Percentiles rank a stretch among this genome's conserved stretches.
Evolutionary conservation across 2,797 vertebrate species (phyloP).

Genomic region (Chromobotia macracanthus): DNA sequence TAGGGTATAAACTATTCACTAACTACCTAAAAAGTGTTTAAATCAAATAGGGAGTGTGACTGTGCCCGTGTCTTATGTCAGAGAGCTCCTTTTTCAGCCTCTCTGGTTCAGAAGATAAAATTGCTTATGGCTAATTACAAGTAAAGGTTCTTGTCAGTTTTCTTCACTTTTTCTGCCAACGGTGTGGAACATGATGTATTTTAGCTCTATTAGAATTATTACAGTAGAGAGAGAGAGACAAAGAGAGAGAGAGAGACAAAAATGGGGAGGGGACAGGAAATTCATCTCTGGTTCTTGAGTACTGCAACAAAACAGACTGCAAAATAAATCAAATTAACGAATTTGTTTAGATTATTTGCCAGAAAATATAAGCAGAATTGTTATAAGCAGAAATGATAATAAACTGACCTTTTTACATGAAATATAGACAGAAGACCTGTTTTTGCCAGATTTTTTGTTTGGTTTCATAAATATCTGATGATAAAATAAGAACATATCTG

Average conservation of each 20-base stretch:
- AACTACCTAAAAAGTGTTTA: slow-evolving; percentile 9
- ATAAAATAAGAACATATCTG: too few species aligned
- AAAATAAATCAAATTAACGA: too few species aligned
- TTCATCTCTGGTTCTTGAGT: too few species aligned
- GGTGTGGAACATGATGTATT: slow-evolving; percentile 5
- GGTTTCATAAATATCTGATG: too few species aligned
- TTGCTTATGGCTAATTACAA: slow-evolving; percentile 42
- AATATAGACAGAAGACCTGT: too few species aligned
- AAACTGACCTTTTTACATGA: too few species aligned
- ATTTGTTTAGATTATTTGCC: too few species aligned
- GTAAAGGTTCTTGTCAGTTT: slow-evolving; percentile 21
- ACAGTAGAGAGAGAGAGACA: not conserved
- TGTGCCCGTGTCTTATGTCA: not conserved
- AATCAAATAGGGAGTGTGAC: slow-evolving; percentile 16
- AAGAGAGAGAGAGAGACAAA: too few species aligned
- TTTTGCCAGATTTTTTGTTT: too few species aligned
- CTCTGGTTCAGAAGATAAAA: slow-evolving; percentile 31
- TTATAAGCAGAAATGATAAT: too few species aligned
- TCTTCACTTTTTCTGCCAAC: not conserved
- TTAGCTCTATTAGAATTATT: not conserved
- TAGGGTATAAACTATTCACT: slow-evolving; percentile 29
- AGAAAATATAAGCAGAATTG: too few species aligned
- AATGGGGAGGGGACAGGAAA: not conserved
- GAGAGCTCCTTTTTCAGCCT: slow-evolving; percentile 22
- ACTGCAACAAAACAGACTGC: too few species aligned